Conservation (phyloP, 1,140 invertebrate genomes). For the Bombus polaris region DNA sequence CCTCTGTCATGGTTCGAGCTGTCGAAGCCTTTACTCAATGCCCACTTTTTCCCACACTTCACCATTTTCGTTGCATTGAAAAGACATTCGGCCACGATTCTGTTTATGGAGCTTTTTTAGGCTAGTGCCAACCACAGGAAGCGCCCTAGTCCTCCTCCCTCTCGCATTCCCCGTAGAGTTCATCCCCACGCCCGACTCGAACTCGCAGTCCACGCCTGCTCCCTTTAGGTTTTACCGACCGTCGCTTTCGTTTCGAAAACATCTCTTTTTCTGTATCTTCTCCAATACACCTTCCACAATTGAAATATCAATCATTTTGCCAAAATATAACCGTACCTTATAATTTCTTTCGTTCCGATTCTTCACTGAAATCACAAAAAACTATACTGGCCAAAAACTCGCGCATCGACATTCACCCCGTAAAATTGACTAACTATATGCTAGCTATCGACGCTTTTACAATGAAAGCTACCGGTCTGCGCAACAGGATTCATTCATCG, state of each 20-base stretch:
- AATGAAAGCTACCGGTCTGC: conserved; percentile 63
- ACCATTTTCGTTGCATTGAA: conserved; percentile 83
- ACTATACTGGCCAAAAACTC: neutral
- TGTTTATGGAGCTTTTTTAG: conserved; percentile 65
- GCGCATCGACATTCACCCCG: conserved; percentile 14
- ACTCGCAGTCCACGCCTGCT: conserved; percentile 55
- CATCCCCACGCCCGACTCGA: conserved; percentile 60
- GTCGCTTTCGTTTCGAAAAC: conserved; percentile 42
- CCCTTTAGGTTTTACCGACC: conserved; percentile 45
- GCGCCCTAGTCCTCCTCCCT: conserved; percentile 64
- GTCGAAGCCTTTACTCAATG: conserved; percentile 79
- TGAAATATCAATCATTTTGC: neutral
- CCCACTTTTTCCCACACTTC: conserved; percentile 80
- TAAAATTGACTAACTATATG: conserved; percentile 23
- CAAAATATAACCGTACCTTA: neutral
- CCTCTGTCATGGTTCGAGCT: conserved; percentile 82
- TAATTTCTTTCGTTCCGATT: neutral
- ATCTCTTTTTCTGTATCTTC: conserved; percentile 22
- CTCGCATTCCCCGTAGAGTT: conserved; percentile 63
- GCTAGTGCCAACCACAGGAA: conserved; percentile 66
- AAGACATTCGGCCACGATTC: conserved; percentile 78
- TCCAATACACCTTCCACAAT: neutral
- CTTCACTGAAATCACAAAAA: neutral
- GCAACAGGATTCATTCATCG: conserved; percentile 70
- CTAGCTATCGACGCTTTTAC: conserved; percentile 58